Percentiles rank a stretch among this genome's conserved stretches.
Evolutionary conservation across 2,888 invertebrate genomes (phyloP).

Genomic region (Byasa hedistus): DNA sequence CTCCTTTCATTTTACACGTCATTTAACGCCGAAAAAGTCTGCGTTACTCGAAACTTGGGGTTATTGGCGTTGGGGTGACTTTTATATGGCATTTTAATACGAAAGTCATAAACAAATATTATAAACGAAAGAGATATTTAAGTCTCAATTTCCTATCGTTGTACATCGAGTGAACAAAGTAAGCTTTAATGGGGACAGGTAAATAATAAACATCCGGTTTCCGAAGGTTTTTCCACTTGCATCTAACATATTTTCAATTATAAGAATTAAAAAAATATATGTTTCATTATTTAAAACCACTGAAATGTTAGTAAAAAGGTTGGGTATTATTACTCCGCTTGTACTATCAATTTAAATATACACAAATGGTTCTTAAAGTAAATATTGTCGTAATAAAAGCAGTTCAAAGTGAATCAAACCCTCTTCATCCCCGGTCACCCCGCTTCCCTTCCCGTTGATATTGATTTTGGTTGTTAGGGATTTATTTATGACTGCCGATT

Average conservation of each 20-base stretch:
- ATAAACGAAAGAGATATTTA: conserved; percentile 32
- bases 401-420: conserved; percentile 42
- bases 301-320: no score
- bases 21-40: conserved; percentile 26
- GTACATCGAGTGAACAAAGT: conserved; percentile 43
- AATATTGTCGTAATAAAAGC: conserved; percentile 20
- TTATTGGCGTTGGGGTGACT: conserved; percentile 25
- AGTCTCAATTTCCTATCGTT: conserved; percentile 26
- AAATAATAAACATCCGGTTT: conserved; percentile 54
- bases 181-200: conserved; percentile 69
- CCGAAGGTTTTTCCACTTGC: conserved; percentile 4
- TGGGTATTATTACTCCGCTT: neutral
- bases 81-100: conserved; percentile 1
- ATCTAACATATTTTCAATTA: neutral
- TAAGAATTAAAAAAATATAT: neutral
- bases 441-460: conserved; percentile 53
- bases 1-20: conserved; percentile 11
- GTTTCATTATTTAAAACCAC: neutral
- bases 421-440: conserved; percentile 40
- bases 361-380: conserved; percentile 24
- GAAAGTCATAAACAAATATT: conserved; percentile 12
- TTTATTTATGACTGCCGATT: conserved; percentile 60
- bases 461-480: conserved; percentile 72
- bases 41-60: conserved; percentile 9
- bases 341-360: conserved; percentile 19